Base-by-base conservation (phyloP, 2,888 invertebrate genomes). In the Lithophane ornitopus region DNA sequence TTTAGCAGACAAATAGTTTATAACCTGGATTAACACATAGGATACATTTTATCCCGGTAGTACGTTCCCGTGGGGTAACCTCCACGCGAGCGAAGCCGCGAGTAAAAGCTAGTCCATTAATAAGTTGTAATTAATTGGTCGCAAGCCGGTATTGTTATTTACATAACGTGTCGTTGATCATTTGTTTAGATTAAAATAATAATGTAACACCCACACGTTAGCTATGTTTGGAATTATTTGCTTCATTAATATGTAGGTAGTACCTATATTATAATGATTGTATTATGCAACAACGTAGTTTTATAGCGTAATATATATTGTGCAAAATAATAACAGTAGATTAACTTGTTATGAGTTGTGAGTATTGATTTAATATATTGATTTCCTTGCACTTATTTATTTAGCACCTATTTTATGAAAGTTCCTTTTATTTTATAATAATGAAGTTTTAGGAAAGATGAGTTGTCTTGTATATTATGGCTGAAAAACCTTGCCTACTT, bases 121-220 rank as follows among this genome's bases (percentile, higher is more conserved):
- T 49, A 49, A 9, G 16, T 49, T 49, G 16, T 63, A 54, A 34
- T 58, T 22, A 28, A 49, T 46, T 34, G 22, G n/a, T 54, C 11
- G 70, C 59, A 75, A 73, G 26, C 66, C 49, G 14, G 52, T 63
- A 84, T 80, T 61, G 7, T 59, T 59, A 73, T 84, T 83, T 22
- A 58, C 68, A 74, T 80, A 76, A 66, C 62, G 9, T 74, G 76
- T 67, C 16, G 46, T 52, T 1, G 56, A 74, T 65, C n/a, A 72
- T 65, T 63, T 65, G 63, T 58, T 76, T 56, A 73, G 11, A 80
- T 80, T 69, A 62, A 80, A 70, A 70, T 74, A 66, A 70, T 83
- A 59, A 67, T 73, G n/a, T 76, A 22, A 62, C 74, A 56, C 74
- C 74, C 71, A 83, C 77, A 39, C 49, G 59, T 19, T 26, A 61